These are phyloP conservation scores for Halichoerus grypus DNA, from an alignment of 2,113 vertebrate species.

Conservation along the genomic window DNA sequence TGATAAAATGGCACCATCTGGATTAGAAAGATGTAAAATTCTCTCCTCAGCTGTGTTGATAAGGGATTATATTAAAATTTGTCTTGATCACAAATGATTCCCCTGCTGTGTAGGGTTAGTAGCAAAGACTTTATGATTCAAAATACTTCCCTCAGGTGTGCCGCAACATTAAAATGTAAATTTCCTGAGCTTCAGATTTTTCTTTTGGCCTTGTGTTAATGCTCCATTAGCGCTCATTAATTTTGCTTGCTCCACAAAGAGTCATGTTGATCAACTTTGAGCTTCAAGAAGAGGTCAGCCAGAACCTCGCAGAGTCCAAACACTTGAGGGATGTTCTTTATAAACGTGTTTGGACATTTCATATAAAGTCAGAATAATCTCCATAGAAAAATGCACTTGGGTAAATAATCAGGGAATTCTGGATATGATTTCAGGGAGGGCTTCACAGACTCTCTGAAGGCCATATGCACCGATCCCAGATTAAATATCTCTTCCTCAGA, in stretches of 20 bases:
- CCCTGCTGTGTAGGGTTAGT: not conserved
- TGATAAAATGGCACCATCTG: conserved; percentile 79
- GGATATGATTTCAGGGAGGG: not conserved
- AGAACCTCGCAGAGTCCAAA: not conserved
- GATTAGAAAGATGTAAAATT: conserved; percentile 61
- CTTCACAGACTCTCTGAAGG: not conserved
- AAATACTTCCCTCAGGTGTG: conserved; percentile 58
- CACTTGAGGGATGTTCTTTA: not conserved
- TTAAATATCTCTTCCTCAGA: not conserved
- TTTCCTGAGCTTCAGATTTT: conserved; percentile 41
- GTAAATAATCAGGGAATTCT: not conserved
- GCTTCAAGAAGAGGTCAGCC: conserved; percentile 49
- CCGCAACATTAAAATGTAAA: conserved; percentile 47
- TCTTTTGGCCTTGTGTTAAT: conserved; percentile 59
- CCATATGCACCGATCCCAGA: not conserved
- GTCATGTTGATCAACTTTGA: conserved; percentile 38
- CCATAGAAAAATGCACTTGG: not conserved
- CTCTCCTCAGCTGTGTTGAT: conserved; percentile 35
- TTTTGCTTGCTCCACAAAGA: not conserved
- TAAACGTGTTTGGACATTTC: not conserved
- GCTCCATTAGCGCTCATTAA: conserved; percentile 63
- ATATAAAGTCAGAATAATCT: not conserved
- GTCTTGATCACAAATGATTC: not conserved
- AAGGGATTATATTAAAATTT: conserved; percentile 56
- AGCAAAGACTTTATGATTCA: conserved; percentile 35